phyloP scores from a whole-genome alignment of 2,888 invertebrate species.

The Cacoxenus indagator region DNA sequence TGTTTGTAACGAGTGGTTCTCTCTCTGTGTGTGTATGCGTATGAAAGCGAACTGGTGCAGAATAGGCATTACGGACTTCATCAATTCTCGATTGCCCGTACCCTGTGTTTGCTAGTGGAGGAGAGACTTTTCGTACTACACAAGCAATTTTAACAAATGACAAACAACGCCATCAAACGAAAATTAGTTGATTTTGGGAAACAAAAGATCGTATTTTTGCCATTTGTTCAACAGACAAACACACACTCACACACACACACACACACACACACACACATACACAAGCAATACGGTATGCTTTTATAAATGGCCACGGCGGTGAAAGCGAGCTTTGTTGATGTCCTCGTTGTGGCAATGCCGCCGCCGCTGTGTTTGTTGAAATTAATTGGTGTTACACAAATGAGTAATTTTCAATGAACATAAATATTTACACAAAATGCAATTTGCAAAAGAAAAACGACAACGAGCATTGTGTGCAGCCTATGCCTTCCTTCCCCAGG shows the following conservation, averaged over 20 bases:
- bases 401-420: slow-evolving; percentile 65
- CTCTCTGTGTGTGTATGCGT: neutral
- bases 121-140: neutral
- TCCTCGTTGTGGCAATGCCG: slow-evolving; percentile 26
- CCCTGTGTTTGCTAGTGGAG: neutral
- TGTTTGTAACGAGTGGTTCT: neutral
- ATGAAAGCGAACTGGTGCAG: neutral
- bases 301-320: neutral
- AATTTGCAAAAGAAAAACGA: slow-evolving; percentile 50
- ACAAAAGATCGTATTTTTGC: slow-evolving; percentile 59
- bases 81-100: neutral
- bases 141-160: slow-evolving; percentile 3
- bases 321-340: slow-evolving; percentile 25
- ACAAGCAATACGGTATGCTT: slow-evolving; percentile 36
- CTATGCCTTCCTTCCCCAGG: neutral
- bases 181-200: slow-evolving; percentile 61
- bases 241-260: neutral
- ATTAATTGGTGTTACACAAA: slow-evolving; percentile 66
- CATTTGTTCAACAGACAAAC: slow-evolving; percentile 48
- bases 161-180: slow-evolving; percentile 29
- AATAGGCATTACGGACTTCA: neutral
- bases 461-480: neutral
- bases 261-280: slow-evolving; percentile 13
- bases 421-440: slow-evolving; percentile 67
- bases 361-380: slow-evolving; percentile 53